Evolutionary conservation across 2,113 vertebrate species (phyloP), one percentile per base, ranked within the genome.

Genomic region (Paralichthys olivaceus): DNA sequence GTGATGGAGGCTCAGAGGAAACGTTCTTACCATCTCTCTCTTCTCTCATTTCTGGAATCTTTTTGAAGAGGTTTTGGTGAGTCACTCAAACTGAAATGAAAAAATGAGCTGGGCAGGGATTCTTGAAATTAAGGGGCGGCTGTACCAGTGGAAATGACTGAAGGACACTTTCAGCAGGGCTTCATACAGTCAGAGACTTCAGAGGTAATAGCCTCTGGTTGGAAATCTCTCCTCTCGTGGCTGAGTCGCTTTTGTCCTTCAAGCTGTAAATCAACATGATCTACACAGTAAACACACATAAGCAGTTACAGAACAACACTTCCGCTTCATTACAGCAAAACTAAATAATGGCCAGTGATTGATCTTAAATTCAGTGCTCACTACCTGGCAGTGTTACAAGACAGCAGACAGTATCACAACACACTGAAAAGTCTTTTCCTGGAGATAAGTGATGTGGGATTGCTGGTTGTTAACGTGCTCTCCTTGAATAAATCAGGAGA

Each of bases 281-380:
- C 53, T 51, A 51, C 49, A 57, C 47, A 28, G 62, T 29, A 53
- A 71, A 75, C 62, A 62, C 55, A 54, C 68, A 54, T 71, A 69
- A 63, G 60, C 29, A 60, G n/a, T 43, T 23, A 60, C 3, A 11
- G 54, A 63, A 73, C 74, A 69, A 68, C 64, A 51, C 15, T 20
- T 55, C 23, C 14, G 20, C 37, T 4, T 67, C 28, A 34, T 26
- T 59, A 72, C 67, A 28, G 43, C 47, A 1, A n/a, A 45, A 23
- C 15, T 61, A 51, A 47, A 34, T 43, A 26, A 63, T 19, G 11
- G 25, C 15, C 54, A 9, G n/a, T 40, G 25, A 69, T 20, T 58
- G 6, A 69, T 61, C 23, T 22, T 54, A 58, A 59, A 69, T 29
- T 19, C 6, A 22, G 3, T 57, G n/a, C 4, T 51, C 1, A 14